phyloP scores from a whole-genome alignment of 2,888 invertebrate species.

The Phengaris alcon region DNA sequence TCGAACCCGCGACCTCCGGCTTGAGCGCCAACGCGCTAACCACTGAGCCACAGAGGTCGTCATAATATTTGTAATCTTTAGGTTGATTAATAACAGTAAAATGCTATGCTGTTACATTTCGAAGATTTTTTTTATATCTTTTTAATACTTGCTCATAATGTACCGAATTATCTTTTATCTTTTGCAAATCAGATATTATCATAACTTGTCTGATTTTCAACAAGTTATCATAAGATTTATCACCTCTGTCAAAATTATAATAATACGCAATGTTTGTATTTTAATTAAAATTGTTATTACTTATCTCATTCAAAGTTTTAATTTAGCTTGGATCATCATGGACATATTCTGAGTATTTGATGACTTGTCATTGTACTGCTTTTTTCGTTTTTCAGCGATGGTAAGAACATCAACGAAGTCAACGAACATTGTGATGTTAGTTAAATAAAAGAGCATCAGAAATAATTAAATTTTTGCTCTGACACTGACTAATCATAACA shows the following conservation, averaged over 20 bases:
- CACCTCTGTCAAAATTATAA: constrained; percentile 1
- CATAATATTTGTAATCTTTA: no score
- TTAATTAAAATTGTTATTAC: constrained; percentile 11
- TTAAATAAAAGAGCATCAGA: background rate
- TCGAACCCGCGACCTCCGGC: no score
- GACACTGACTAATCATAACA: background rate
- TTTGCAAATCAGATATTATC: background rate
- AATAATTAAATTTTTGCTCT: background rate
- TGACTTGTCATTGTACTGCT: background rate
- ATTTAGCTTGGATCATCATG: background rate
- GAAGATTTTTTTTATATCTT: background rate
- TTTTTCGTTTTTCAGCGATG: background rate
- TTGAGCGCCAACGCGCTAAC: no score
- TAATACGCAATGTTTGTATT: background rate
- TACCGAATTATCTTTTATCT: background rate
- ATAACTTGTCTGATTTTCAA: background rate
- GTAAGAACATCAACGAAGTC: background rate
- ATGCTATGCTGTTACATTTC: background rate
- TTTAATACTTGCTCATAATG: background rate
- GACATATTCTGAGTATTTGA: background rate
- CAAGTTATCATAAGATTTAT: background rate
- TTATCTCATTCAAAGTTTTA: background rate
- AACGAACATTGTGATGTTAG: background rate
- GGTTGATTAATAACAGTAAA: background rate
- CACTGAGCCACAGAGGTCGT: no score